Percentiles rank a stretch among this genome's conserved stretches.
phyloP scores from a whole-genome alignment of 53 echinoderm and acorn worm species.

The Crossaster papposus region DNA sequence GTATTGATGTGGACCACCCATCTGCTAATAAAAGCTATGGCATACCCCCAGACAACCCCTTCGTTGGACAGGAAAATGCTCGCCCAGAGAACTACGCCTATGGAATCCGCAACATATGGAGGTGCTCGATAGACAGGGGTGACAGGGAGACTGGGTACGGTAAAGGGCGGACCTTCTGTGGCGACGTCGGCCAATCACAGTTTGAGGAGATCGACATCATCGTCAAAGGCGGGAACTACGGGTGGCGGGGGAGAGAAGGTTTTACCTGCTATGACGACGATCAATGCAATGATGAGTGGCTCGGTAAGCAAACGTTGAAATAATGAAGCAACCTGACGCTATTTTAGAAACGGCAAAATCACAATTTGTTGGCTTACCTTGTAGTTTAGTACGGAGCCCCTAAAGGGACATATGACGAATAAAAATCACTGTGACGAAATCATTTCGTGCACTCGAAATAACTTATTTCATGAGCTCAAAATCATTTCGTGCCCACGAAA shows the following conservation, averaged over 20 bases:
- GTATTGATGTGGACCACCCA: conserved; percentile 81
- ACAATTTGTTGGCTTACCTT: no score
- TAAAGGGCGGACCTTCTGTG: conserved; percentile 88
- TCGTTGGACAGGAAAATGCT: conserved; percentile 57
- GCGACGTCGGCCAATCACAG: conserved; percentile 87
- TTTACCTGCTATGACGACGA: conserved; percentile 72
- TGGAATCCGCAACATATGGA: conserved; percentile 94
- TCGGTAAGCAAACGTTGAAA: conserved; percentile 46
- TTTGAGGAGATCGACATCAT: conserved; percentile 96
- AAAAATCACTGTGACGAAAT: no score
- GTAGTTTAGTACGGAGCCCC: no score
- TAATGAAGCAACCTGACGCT: no score
- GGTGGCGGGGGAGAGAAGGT: conserved; percentile 95
- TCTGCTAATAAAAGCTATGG: conserved; percentile 63
- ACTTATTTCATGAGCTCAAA: no score
- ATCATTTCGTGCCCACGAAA: no score
- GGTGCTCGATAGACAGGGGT: conserved; percentile 86
- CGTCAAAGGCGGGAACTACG: conserved; percentile 95
- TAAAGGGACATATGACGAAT: no score
- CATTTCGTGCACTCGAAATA: no score
- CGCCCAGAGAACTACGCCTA: conserved; percentile 90
- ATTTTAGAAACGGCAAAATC: no score
- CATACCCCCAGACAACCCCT: conserved; percentile 92
- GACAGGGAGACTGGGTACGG: conserved; percentile 77
- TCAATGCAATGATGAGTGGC: conserved; percentile 72